Conservation (phyloP, 2,888 invertebrate genomes). For the Entomobrya proxima region DNA sequence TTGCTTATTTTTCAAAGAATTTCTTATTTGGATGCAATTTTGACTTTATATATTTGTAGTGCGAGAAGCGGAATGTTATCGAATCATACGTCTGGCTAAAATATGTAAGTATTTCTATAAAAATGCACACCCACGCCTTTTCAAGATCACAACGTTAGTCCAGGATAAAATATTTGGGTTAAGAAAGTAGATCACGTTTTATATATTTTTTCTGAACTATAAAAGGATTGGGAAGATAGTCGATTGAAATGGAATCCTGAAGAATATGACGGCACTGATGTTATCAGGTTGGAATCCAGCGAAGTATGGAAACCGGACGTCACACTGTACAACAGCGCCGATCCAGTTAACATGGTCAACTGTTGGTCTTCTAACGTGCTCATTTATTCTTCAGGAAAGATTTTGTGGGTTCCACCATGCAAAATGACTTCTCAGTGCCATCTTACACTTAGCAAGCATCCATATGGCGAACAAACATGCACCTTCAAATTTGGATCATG, state of each 20-base stretch:
- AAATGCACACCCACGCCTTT: neutral
- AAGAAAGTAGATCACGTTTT: no score
- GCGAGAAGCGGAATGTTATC: constrained; percentile 37
- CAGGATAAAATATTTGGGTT: neutral
- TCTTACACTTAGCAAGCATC: constrained; percentile 34
- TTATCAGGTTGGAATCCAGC: constrained; percentile 58
- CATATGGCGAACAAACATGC: constrained; percentile 67
- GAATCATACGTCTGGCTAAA: constrained; percentile 62
- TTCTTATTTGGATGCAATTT: no score
- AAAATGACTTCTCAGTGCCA: constrained; percentile 57
- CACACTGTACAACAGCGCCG: constrained; percentile 68
- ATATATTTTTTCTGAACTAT: no score
- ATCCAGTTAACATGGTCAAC: constrained; percentile 31
- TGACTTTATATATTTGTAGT: constrained; percentile 37
- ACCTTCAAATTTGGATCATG: constrained; percentile 67
- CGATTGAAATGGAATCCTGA: constrained; percentile 67
- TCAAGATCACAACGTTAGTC: neutral
- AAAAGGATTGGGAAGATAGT: constrained; percentile 63
- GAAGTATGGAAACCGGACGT: constrained; percentile 71
- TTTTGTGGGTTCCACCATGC: constrained; percentile 68
- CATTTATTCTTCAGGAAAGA: constrained; percentile 53
- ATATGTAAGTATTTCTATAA: constrained; percentile 51
- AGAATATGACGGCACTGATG: constrained; percentile 50
- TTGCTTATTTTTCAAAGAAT: no score
- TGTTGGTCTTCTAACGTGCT: constrained; percentile 63